Conservation (phyloP, 2,888 invertebrate genomes). For the Torymus aiolomorphi region DNA sequence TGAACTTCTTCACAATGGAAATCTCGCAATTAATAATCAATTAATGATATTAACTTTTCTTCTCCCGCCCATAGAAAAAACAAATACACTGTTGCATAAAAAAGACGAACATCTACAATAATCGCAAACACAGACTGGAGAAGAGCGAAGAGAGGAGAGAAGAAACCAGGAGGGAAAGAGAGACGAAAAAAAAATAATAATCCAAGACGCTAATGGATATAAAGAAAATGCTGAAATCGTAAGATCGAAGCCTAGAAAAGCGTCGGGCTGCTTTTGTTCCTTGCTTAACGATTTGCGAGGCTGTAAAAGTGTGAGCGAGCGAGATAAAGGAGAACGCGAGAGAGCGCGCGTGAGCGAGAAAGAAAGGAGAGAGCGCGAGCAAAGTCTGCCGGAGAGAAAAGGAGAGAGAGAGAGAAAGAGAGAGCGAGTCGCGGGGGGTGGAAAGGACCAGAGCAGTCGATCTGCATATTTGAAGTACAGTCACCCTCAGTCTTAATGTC, state of each 20-base stretch:
- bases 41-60: constrained; percentile 1
- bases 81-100: background rate
- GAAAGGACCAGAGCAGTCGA: constrained; percentile 54
- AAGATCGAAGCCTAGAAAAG: constrained; percentile 58
- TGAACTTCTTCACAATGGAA: too few species aligned
- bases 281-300: constrained; percentile 59
- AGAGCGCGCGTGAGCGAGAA: constrained; percentile 17
- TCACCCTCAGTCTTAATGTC: constrained; percentile 63
- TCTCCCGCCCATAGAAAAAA: background rate
- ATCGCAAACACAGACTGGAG: constrained; percentile 19
- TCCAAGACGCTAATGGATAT: constrained; percentile 57
- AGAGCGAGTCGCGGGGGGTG: constrained; percentile 4
- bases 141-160: background rate
- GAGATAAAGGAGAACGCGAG: constrained; percentile 51
- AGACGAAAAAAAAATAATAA: constrained; percentile 54
- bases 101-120: constrained; percentile 24
- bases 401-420: constrained; percentile 28
- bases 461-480: constrained; percentile 60
- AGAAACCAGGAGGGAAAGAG: constrained; percentile 33
- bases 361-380: constrained; percentile 33
- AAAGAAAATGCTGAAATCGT: constrained; percentile 57
- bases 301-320: constrained; percentile 57
- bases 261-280: constrained; percentile 56
- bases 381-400: background rate
- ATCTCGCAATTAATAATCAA: constrained; percentile 20